Base-by-base conservation (phyloP, 2,888 invertebrate genomes). In the Drosophila flavopinicola region DNA sequence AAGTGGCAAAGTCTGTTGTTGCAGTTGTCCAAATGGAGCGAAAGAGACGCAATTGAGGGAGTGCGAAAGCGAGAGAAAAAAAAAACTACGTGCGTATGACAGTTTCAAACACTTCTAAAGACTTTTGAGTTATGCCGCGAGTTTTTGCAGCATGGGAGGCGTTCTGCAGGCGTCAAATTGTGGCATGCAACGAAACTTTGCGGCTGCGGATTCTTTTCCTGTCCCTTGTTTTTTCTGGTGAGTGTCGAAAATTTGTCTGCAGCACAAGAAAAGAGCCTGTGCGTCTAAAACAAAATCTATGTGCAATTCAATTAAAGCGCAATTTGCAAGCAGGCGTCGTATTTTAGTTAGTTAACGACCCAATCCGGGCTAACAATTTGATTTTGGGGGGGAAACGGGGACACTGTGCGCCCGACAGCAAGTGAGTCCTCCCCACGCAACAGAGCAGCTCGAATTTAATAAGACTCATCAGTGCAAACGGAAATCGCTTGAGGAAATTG, bases 401-500 rank as follows among this genome's bases (percentile, higher is more conserved):
- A 6, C 38, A 13, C 25, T 20, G 9, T n/a, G 3, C 13, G 10
- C 17, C 33, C 53, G 33, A 15, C n/a, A n/a, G 23, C 52, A n/a
- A n/a, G n/a, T n/a, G n/a, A n/a, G n/a, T n/a, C n/a, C n/a, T n/a
- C 13, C 23, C 15, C 13, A 6, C 25, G 4, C 15, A n/a, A 27
- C 13, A 6, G 1, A 27, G 17, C 32, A 45, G 17, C 63, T 51
- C 64, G 51, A 75, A 82, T 82, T 86, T 84, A 84, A 84, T 84
- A 84, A 84, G 86, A 82, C 77, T 84, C 84, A 86, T 88, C 83
- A 86, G 78, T 74, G 79, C 75, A 77, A 77, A 85, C 78, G 86
- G 86, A 86, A 88, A 87, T 77, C 78, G 86, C 88, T 85, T 70
- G 80, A 83, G 87, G 85, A 88, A 88, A 86, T 85, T 87, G 86